Evolutionary conservation across 2,113 vertebrate species (phyloP), one percentile per base, ranked within the genome.

Genomic region (Nannobrachium achirus): DNA sequence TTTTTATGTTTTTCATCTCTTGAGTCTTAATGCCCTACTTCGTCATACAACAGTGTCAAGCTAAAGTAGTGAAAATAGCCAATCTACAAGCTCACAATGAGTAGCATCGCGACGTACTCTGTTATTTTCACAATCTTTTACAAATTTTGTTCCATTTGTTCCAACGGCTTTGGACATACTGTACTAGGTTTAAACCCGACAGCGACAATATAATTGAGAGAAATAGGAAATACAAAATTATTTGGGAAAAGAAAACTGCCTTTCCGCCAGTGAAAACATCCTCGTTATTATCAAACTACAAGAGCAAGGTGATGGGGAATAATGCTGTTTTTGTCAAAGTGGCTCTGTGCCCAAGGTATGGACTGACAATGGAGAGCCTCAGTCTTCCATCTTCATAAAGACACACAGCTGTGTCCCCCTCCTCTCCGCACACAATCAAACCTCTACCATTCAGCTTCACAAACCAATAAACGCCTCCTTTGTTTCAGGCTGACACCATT

Each of bases 401-500:
- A 86, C 65, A 45, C 80, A 80, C 91, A 92, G 91, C 86, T 92
- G 90, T 78, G 73, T 62, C 67, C 63, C 69, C 42, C 67, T 49
- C 72, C 52, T 70, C 20, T 14, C 44, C 0, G 42, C 33, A 52
- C 81, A 86, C 84, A 89, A 87, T 90, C 85, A 88, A 84, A 89
- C 70, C 73, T 84, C 71, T 85, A 69, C 81, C 77, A 79, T 84
- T 91, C 86, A 86, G 80, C 58, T 75, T 68, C 76, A 78, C 76
- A 73, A 75, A 71, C 81, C 74, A 81, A 88, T 87, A 88, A 93
- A 86, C 20, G 41, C 45, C 19, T 76, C 73, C 86, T 92, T 92
- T 93, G 91, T 92, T 83, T 88, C 18, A 77, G 74, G 67, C 62
- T 75, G 78, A 83, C 86, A 87, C 85, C 78, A 88, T 90, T 90